Evolutionary conservation across 2,797 vertebrate species (phyloP), one percentile per base, ranked within the genome.

Genomic region (Pangasius djambal): DNA sequence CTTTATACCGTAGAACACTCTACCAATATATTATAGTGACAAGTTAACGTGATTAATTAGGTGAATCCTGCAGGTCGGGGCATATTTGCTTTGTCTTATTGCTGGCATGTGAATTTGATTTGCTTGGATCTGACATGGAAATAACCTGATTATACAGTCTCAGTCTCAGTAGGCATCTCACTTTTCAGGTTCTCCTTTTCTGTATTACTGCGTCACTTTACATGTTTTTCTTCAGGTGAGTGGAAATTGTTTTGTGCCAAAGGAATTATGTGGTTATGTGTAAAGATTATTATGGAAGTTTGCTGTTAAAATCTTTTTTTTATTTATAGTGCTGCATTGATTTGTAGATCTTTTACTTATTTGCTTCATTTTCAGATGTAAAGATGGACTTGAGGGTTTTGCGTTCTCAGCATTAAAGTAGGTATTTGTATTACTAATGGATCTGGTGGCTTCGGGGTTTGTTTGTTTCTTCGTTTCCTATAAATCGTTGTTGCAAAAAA

Each of bases 341-440:
- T 44, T 63, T 63, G 57, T 9, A 16, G 37, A n/a, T 83, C 48
- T 59, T 59, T 48, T 28, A 77, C 1, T n/a, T 61, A 18, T 55
- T 28, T 48, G 9, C 31, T 83, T 50, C 4, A n/a, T 67, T 89
- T 90, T 90, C 59, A 99, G 99, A 92, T 97, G 96, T 94, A 98
- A 98, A 95, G 98, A 99, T 87, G 98, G 98, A 87, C 97, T 99
- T 91, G 98, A 99, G 94, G 98, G 99, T 93, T 99, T 99, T 95
- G 95, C 97, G 1, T 99, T 99, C 90, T 99, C 98, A 83, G 98
- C 99, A 5, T 96, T 99, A 50, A 99, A 99, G 99, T 99, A 96
- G 97, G 98, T 96, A 28, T 48, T 75, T 70, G 18, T 87, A 28
- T 67, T 65, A 50, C 13, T 55, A 12, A 52, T 37, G 12, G 40